Conservation (phyloP, 2,797 vertebrate genomes). For the Urophycis tenuis region DNA sequence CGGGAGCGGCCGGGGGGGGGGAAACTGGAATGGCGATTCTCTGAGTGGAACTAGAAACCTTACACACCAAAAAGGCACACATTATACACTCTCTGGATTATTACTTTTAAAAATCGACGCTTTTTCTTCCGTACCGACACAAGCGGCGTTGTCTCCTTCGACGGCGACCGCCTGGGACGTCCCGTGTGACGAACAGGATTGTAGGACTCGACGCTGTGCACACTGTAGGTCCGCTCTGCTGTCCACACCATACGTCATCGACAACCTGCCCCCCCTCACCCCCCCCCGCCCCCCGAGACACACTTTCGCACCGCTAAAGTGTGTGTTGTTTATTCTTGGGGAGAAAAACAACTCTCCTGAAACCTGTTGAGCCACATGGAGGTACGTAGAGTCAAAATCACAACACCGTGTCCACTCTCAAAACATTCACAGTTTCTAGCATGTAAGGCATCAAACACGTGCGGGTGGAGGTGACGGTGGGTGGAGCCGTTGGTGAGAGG, state of each 20-base stretch:
- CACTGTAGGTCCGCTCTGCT: background rate
- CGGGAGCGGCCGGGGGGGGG: conserved; percentile 11
- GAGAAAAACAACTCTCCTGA: background rate
- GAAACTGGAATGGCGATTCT: background rate
- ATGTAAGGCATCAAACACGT: conserved; percentile 64
- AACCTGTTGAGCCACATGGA: conserved; percentile 21
- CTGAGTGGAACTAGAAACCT: background rate
- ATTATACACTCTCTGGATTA: background rate
- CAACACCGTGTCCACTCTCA: conserved; percentile 24
- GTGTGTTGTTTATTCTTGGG: background rate
- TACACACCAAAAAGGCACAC: conserved; percentile 54
- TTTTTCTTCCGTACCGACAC: background rate
- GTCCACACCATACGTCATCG: background rate
- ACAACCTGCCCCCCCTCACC: background rate
- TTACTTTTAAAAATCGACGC: background rate
- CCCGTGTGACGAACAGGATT: background rate
- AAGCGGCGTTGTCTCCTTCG: background rate
- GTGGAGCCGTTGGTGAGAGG: no score
- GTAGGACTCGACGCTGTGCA: background rate
- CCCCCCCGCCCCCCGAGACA: no score
- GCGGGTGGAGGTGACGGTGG: background rate
- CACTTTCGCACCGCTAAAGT: no score
- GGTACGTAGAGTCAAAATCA: conserved; percentile 4
- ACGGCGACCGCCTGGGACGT: no score
- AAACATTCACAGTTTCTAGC: conserved; percentile 55